Percentiles rank a stretch among this genome's conserved stretches.
Evolutionary conservation across 2,888 invertebrate species (phyloP).

Genomic region (Orthosia cruda): DNA sequence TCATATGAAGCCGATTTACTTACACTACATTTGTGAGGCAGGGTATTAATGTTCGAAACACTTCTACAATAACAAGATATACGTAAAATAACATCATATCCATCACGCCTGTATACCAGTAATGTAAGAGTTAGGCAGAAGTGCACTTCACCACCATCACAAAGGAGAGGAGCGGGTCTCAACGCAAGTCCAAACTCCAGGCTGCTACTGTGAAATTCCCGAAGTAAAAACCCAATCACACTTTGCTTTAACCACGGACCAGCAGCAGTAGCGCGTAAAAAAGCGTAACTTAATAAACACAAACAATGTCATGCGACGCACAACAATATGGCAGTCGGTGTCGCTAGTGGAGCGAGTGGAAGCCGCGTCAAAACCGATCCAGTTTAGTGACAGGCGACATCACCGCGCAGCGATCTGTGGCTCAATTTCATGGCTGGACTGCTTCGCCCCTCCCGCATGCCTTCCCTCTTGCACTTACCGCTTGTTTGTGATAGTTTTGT

Average conservation of each 20-base stretch:
- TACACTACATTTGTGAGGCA: background rate
- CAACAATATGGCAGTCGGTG: background rate
- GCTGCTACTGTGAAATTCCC: too few relatives aligned
- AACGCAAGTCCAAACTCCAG: too few relatives aligned
- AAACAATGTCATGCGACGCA: background rate
- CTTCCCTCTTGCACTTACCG: background rate
- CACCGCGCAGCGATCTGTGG: constrained; percentile 11
- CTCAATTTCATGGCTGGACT: constrained; percentile 42
- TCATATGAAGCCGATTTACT: background rate
- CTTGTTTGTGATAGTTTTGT: constrained; percentile 4
- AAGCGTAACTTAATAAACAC: too few relatives aligned
- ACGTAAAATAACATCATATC: background rate
- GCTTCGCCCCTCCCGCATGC: background rate
- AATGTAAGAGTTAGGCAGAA: too few relatives aligned
- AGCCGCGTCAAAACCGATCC: constrained; percentile 9
- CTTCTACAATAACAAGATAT: background rate
- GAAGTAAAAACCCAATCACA: too few relatives aligned
- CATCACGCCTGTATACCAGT: too few relatives aligned
- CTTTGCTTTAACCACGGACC: too few relatives aligned
- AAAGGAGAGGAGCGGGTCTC: too few relatives aligned
- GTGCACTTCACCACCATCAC: too few relatives aligned
- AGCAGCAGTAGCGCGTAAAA: too few relatives aligned
- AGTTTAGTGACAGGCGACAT: constrained; percentile 4
- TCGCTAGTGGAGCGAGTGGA: background rate
- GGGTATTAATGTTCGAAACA: background rate